Evolutionary conservation across 1,140 invertebrate genomes (phyloP), one percentile per base, ranked within the genome.

Genomic region (Drosophila arizonae): DNA sequence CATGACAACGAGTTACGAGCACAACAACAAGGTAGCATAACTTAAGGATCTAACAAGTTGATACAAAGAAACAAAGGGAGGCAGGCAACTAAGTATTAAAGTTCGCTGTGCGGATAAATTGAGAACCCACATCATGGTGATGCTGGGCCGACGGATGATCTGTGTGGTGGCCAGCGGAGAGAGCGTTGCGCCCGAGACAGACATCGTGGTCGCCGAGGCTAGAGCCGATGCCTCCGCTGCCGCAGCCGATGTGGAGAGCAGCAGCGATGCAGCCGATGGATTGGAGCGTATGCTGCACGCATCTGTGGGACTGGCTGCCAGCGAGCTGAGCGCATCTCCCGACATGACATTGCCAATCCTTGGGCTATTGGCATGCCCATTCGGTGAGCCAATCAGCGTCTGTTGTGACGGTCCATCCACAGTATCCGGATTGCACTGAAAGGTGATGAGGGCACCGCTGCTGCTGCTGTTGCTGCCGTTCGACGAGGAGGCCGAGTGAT

Each of bases 41-140:
- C 46, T 52, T 58, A 66, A 43, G n/a, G n/a, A 15, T 26, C 66
- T 69, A 62, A 54, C 11, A 28, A 55, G 10, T 24, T 10, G 26
- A 26, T 54, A 36, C 56, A 54, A 28, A 39, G 43, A 6, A 46
- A 46, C 5, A 17, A 17, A 17, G 43, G 0, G 36, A 28, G 60
- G 45, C 67, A 72, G 73, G 77, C 66, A 76, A 63, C 71, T 66
- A 79, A 66, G 30, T 48, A 45, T 56, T 39, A 24, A 39, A 66
- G 28, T 39, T 66, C 54, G 39, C 50, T 52, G 28, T 36, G 65
- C 24, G 36, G 24, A 9, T 17, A 46, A 45, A 67, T 52, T 46
- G 33, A 39, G 26, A 87, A 92, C 91, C 82, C 90, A 92, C 84
- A 87, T 92, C 91, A 92, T 91, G 63, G 88, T 92, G 75, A 91